Percentiles rank a stretch among this genome's conserved stretches.
phyloP scores from a whole-genome alignment of 1,140 invertebrate species.

The Danaus melanippus region DNA sequence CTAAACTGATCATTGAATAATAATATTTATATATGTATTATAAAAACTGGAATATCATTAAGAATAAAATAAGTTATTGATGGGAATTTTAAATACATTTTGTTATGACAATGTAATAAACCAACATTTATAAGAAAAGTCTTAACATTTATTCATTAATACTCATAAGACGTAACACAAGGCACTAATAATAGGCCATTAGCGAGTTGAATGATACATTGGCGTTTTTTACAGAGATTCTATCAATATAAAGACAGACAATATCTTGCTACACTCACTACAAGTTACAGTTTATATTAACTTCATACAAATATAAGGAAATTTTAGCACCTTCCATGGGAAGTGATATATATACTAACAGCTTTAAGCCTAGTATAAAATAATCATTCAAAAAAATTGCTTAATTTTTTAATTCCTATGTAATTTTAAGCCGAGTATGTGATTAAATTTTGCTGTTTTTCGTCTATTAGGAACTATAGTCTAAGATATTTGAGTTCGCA shows the following conservation, averaged over 20 bases:
- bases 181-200: slow-evolving; percentile 31
- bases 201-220: neutral
- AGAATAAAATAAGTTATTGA: too few relatives aligned
- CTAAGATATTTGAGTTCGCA: too few relatives aligned
- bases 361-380: slow-evolving; percentile 11
- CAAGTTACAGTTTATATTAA: neutral
- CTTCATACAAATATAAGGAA: slow-evolving; percentile 1
- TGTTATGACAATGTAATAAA: neutral
- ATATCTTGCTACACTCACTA: slow-evolving; percentile 2
- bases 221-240: slow-evolving; percentile 31
- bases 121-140: neutral
- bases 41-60: too few relatives aligned
- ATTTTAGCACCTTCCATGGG: slow-evolving; percentile 44
- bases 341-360: slow-evolving; percentile 25
- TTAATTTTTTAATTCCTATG: too few relatives aligned
- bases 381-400: too few relatives aligned
- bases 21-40: neutral
- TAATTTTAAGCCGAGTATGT: too few relatives aligned
- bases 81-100: neutral
- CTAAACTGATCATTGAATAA: slow-evolving; percentile 10
- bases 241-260: slow-evolving; percentile 8
- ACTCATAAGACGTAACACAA: slow-evolving; percentile 24
- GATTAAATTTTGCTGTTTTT: too few relatives aligned
- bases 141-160: slow-evolving; percentile 1
- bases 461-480: too few relatives aligned